Conservation (phyloP, 2,888 invertebrate genomes). For the Caenorhabditis becei region DNA sequence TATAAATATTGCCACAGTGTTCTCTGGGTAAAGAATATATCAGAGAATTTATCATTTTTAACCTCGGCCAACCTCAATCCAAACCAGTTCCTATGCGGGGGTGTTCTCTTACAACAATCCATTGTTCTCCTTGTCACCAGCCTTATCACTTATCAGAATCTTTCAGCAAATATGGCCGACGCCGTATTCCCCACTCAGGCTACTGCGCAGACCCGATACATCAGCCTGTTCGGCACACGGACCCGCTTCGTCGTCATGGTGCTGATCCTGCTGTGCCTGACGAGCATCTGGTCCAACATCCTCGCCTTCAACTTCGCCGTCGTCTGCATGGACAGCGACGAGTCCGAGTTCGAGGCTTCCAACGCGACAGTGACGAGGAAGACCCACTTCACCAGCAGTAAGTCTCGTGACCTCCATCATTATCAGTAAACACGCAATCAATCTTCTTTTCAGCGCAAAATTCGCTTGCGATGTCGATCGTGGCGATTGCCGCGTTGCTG, state of each 20-base stretch:
- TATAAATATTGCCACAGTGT: conserved; percentile 42
- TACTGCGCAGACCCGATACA: conserved; percentile 67
- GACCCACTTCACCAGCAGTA: conserved; percentile 56
- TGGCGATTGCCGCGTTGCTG: conserved; percentile 77
- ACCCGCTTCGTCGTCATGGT: conserved; percentile 80
- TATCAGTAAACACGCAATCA: conserved; percentile 47
- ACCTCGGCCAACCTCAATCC: not conserved
- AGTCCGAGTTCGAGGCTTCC: conserved; percentile 25
- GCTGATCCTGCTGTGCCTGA: conserved; percentile 78
- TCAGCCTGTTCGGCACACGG: conserved; percentile 77
- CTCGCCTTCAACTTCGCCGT: conserved; percentile 80
- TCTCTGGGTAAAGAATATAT: conserved; percentile 54
- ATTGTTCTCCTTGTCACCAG: conserved; percentile 19
- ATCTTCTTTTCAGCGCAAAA: conserved; percentile 67
- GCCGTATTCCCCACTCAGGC: conserved; percentile 68
- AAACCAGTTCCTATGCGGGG: conserved; percentile 22
- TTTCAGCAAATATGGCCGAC: conserved; percentile 49
- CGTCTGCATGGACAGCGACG: conserved; percentile 75
- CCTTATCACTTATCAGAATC: not conserved
- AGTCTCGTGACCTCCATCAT: no score
- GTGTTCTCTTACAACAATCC: conserved; percentile 8
- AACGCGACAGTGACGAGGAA: conserved; percentile 29
- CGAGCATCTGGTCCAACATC: conserved; percentile 81
- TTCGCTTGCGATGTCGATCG: conserved; percentile 75
- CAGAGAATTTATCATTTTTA: conserved; percentile 13